Evolutionary conservation across 2,888 invertebrate genomes (phyloP).

Genomic region (Melipona bicolor): DNA sequence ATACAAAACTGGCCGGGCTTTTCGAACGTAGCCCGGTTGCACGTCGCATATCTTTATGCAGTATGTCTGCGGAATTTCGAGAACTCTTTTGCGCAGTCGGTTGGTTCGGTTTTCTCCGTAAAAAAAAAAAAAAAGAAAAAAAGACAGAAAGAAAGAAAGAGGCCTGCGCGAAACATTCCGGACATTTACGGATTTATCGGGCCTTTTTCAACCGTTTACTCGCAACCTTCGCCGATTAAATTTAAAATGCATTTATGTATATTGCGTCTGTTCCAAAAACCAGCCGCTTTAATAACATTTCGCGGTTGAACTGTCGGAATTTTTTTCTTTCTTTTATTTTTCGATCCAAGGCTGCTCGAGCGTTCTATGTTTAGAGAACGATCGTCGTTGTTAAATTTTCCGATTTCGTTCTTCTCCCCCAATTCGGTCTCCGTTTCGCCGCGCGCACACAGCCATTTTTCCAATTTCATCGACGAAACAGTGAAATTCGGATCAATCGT

Average conservation of each 20-base stretch:
- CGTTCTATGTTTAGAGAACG: conserved; percentile 18
- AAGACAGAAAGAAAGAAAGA: background rate
- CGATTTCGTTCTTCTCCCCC: background rate
- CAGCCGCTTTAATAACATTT: conserved; percentile 39
- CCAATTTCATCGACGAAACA: background rate
- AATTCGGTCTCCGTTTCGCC: background rate
- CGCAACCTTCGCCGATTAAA: conserved; percentile 46
- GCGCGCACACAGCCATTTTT: background rate
- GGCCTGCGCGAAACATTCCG: background rate
- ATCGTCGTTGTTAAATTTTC: conserved; percentile 12
- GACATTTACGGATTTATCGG: conserved; percentile 34
- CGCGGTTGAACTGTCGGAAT: conserved; percentile 19
- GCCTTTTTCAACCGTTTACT: conserved; percentile 38
- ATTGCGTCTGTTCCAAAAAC: conserved; percentile 34
- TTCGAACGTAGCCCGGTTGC: conserved; percentile 51
- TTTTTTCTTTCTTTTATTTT: conserved; percentile 1
- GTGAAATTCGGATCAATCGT: background rate
- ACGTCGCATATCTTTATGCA: conserved; percentile 56
- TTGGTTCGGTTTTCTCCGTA: conserved; percentile 36
- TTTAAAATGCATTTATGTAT: conserved; percentile 55
- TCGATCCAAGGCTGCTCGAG: conserved; percentile 27
- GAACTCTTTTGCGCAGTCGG: conserved; percentile 60
- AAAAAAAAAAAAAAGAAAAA: background rate
- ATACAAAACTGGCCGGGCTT: conserved; percentile 56
- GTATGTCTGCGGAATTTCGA: conserved; percentile 66